Base-by-base conservation (phyloP, 2,113 vertebrate genomes). In the Daubentonia madagascariensis region DNA sequence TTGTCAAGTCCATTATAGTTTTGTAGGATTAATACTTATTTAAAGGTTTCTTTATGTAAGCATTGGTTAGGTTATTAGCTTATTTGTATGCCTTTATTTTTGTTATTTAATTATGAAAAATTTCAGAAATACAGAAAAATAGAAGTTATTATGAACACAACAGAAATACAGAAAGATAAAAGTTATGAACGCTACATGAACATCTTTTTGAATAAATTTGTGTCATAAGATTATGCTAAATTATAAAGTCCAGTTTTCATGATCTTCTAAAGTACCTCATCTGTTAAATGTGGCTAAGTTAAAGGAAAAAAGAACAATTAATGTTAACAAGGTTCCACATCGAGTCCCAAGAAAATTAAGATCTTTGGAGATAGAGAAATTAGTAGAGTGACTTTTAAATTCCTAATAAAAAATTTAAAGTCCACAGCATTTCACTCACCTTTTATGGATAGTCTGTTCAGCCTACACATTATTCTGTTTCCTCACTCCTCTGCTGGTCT, bases 381-480 rank as follows among this genome's bases (percentile, higher is more conserved):
- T 94, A 94, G 75, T 96, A 59, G 45, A 90, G 78, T 85, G 23
- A 8, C 68, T 93, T 86, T 37, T 90, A 84, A 91, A 89, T 95
- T 85, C 16, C 48, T 87, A 84, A 83, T 91, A 4, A 95, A 83
- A 86, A 70, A 70, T 54, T 86, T 76, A 48, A 79, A 87, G 48
- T 68, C 30, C 52, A 76, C 6, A 93, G 25, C 8, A 73, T 96
- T 91, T 79, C 35, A 75, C 48, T 45, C 76, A 65, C 28, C 28
- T 95, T 94, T 93, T 91, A 50, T 70, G 73, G 61, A 12, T 88
- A 67, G 28, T 93, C 54, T 86, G 8, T 72, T 88, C 40, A 72
- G 28, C 40, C 40, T 85, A 30, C 6, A 28, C 3, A 40, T 61
- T 96, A 3, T 90, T 90, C 22, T 67, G 22, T 80, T 92, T n/a